phyloP scores from a whole-genome alignment of 1,140 invertebrate species.

The Campoletis sonorensis region DNA sequence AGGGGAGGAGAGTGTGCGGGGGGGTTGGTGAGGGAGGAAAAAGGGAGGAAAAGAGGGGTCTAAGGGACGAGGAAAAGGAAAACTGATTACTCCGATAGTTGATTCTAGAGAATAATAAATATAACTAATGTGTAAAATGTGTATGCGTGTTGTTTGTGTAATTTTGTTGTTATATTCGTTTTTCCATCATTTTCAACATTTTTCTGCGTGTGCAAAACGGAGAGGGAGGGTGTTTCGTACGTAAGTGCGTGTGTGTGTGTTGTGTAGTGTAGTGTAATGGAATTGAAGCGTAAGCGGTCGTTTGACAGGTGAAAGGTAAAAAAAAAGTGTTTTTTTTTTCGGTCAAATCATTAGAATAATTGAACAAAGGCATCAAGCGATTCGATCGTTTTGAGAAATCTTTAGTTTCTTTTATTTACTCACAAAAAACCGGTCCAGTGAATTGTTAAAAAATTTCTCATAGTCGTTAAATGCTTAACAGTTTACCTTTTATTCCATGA shows the following conservation, averaged over 20 bases:
- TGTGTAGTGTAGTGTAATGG: too few relatives aligned
- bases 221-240: not conserved
- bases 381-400: too few relatives aligned
- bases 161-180: not conserved
- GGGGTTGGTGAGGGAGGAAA: not conserved
- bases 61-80: not conserved
- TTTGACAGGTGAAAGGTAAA: too few relatives aligned
- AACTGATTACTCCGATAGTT: constrained; percentile 71
- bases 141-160: constrained; percentile 15
- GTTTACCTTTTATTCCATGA: too few relatives aligned
- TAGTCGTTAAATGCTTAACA: too few relatives aligned
- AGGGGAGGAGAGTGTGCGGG: not conserved
- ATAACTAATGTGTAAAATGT: constrained; percentile 42
- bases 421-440: too few relatives aligned
- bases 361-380: too few relatives aligned
- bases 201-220: not conserved
- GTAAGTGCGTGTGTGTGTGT: not conserved
- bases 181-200: constrained; percentile 1
- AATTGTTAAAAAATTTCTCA: too few relatives aligned
- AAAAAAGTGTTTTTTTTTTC: too few relatives aligned
- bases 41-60: not conserved
- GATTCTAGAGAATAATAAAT: constrained; percentile 75
- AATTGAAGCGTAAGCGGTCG: too few relatives aligned
- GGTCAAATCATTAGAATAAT: too few relatives aligned
- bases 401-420: too few relatives aligned